Evolutionary conservation across 2,113 vertebrate genomes (phyloP).

Genomic region (Mystacornis crossleyi): DNA sequence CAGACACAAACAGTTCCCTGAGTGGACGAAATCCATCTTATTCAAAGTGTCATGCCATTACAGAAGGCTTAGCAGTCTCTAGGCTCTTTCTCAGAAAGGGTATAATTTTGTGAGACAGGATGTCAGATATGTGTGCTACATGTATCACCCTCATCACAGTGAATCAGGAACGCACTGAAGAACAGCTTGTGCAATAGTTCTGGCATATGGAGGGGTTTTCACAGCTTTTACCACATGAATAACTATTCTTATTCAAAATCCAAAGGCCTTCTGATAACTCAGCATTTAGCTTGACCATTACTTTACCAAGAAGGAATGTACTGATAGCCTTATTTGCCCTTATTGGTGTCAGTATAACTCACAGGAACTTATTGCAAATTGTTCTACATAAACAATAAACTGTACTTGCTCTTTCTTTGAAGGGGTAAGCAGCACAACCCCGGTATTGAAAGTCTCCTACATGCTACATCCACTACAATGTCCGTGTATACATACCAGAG

Average conservation of each 20-base stretch:
- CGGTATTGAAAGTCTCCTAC: not conserved
- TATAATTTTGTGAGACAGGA: not conserved
- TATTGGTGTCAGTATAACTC: not conserved
- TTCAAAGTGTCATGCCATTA: not conserved
- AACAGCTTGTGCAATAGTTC: not conserved
- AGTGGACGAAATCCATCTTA: not conserved
- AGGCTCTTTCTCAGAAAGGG: not conserved
- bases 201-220: not conserved
- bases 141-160: too few relatives aligned
- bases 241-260: not conserved
- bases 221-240: not conserved
- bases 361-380: not conserved
- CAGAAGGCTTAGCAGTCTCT: not conserved
- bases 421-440: not conserved
- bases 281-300: not conserved
- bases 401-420: not conserved
- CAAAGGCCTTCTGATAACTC: not conserved
- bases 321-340: not conserved
- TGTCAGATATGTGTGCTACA: not conserved
- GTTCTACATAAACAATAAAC: not conserved
- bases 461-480: not conserved
- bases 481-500: rapidly evolving
- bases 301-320: not conserved
- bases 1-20: not conserved
- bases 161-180: not conserved